phyloP scores from a whole-genome alignment of 2,888 invertebrate genomes.

The Drosophila neotestacea region DNA sequence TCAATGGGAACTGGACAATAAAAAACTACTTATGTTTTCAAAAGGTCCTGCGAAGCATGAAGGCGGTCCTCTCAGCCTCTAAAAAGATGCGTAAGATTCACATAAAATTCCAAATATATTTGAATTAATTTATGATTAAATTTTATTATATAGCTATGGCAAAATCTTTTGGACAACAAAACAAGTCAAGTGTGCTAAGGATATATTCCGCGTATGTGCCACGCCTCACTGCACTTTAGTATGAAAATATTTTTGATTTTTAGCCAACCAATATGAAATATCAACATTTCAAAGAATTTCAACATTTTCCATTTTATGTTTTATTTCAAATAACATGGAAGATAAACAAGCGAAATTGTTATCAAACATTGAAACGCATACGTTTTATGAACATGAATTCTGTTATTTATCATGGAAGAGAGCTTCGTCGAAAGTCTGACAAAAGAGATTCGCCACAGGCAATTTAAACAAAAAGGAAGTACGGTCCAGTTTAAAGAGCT shows the following conservation, averaged over 20 bases:
- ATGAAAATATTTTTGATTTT: conserved; percentile 35
- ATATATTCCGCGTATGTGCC: conserved; percentile 14
- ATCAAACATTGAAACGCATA: neutral
- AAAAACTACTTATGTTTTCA: conserved; percentile 27
- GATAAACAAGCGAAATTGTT: conserved; percentile 11
- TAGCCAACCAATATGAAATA: conserved; percentile 14
- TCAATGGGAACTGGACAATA: conserved; percentile 47
- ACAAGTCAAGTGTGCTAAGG: conserved; percentile 41
- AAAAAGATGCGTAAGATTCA: conserved; percentile 34
- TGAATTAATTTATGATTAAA: conserved; percentile 57
- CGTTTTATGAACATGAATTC: conserved; percentile 17
- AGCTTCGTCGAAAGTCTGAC: neutral
- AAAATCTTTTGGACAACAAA: conserved; percentile 16
- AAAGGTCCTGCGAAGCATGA: conserved; percentile 42
- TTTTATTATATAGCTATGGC: conserved; percentile 43
- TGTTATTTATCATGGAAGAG: conserved; percentile 2
- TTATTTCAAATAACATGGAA: conserved; percentile 13
- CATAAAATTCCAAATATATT: conserved; percentile 46
- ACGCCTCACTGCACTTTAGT: conserved; percentile 46
- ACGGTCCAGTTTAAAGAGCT: neutral
- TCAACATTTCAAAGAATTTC: neutral
- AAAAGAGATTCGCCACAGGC: conserved; percentile 13
- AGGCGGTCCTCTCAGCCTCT: neutral
- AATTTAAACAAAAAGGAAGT: neutral
- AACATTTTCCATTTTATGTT: conserved; percentile 10